A percentile compares a stretch with the other conserved stretches of the same genome.
Evolutionary conservation across 2,797 vertebrate genomes (phyloP).

Genomic region (Eremophila alpestris): DNA sequence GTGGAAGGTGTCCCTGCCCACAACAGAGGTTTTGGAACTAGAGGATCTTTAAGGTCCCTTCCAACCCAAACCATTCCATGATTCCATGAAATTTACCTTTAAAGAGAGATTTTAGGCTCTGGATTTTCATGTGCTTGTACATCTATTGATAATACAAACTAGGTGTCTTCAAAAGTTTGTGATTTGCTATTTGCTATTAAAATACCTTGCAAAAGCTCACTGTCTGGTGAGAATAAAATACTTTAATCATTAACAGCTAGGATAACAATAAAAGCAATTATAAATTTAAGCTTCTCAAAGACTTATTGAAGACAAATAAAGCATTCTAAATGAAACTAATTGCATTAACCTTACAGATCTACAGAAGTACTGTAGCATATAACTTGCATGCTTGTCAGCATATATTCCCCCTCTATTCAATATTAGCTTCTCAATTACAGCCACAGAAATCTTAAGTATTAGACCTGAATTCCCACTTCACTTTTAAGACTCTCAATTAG

Average conservation of each 20-base stretch:
- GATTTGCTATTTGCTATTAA: neutral
- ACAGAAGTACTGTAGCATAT: neutral
- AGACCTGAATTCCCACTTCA: slow-evolving; percentile 7
- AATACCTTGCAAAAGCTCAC: neutral
- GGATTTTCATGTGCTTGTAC: neutral
- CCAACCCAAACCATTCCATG: neutral
- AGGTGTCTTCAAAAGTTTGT: neutral
- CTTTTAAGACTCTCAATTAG: neutral
- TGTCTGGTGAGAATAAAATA: neutral
- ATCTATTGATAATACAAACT: neutral
- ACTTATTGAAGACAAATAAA: neutral
- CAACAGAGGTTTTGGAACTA: neutral
- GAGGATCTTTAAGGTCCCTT: neutral
- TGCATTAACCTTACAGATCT: neutral
- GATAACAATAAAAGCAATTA: neutral
- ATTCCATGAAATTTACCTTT: neutral
- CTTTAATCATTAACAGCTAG: neutral
- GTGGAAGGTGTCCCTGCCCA: neutral
- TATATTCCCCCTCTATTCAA: neutral
- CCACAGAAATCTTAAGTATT: slow-evolving; percentile 10
- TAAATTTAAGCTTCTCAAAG: neutral
- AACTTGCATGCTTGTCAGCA: neutral
- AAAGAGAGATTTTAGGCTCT: neutral
- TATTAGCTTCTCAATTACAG: slow-evolving; percentile 17
- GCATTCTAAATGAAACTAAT: neutral